Base-by-base conservation (phyloP, 2,888 invertebrate genomes). In the Thecocarcelia acutangulata region DNA sequence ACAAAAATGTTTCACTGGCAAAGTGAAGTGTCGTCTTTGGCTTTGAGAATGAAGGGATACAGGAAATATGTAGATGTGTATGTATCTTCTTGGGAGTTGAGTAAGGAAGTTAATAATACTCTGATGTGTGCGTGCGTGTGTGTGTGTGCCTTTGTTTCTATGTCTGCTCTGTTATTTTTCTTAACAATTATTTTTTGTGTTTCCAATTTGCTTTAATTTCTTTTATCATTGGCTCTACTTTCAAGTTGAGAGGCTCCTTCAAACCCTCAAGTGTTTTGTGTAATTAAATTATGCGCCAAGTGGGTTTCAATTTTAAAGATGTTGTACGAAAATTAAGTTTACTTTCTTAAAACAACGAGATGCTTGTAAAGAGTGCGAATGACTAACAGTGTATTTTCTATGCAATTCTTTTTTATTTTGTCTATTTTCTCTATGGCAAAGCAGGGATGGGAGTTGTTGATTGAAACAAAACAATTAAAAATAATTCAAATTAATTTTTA, bases 251-350 rank as follows among this genome's bases (percentile, higher is more conserved):
- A 52, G 64, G 66, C 82, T 78, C 48, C 74, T 82, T 74, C 69
- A 66, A 79, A 78, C 52, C 78, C 78, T 72, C 82, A 74, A 82
- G 82, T 82, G 82, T 54, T 82, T 82, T 64, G 70, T 77, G 70
- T 82, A 82, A 82, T 82, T 82, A 78, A 82, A 82, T 82, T 82
- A 82, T 74, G 54, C 46, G 70, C 78, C 70, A 68, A 82, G 78
- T 82, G 66, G 78, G 74, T 82, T 82, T 82, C 74, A 70, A 24
- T 69, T 74, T 59, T 78, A 56, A 70, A 78, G 78, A 66, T 74
- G 66, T 78, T 70, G 44, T 75, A 63, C 42, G 58, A 75, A 75
- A 82, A 82, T 82, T 82, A 78, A 78, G 66, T 78, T 59, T 82
- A 54, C 58, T 74, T 74, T 52, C 52, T 61, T 70, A 42, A 66